Base-by-base conservation (phyloP, 2,113 vertebrate species). In the Turdus rufiventris region DNA sequence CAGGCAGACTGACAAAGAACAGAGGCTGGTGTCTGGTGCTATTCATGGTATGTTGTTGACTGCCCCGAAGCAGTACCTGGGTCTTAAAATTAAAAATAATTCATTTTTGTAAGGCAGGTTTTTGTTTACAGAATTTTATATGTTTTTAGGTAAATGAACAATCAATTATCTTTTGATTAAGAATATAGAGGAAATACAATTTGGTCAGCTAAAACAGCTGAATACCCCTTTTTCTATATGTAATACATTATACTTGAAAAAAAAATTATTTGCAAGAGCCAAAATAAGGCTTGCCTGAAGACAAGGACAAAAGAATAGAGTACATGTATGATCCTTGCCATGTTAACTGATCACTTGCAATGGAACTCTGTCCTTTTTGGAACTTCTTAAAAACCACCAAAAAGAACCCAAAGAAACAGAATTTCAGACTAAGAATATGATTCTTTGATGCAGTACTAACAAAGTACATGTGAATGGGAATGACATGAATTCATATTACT, bases 1-100 rank as follows among this genome's bases (percentile, higher is more conserved):
- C 98, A 0, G 99, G 98, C 25, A 98, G 91, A 18, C 61, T 34
- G 34, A 98, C 71, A 79, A 99, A 98, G 90, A 98, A 98, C 88
- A 99, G 76, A 17, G 97, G 96, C 80, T 96, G 97, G 34, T 92
- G 94, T 21, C 61, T 95, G n/a, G 42, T 17, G n/a, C 45, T 51
- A 54, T 91, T 98, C 98, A 98, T 98, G 42, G 75, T 97, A 26
- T 89, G 48, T 7, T 62, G 36, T 18, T 71, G 65, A 62, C 36
- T 34, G 31, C 18, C 24, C 38, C 11, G 15, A 66, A 60, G 68
- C 5, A 15, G 58, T 10, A 77, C 62, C 33, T 79, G 76, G 21
- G 45, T 70, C 91, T 96, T 67, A 63, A 61, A 96, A 73, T 3
- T 19, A 16, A 29, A 36, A 87, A 94, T 3, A 81, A 23, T 19